Base-by-base conservation (phyloP, 2,888 invertebrate genomes). In the Metallyticus violacea region DNA sequence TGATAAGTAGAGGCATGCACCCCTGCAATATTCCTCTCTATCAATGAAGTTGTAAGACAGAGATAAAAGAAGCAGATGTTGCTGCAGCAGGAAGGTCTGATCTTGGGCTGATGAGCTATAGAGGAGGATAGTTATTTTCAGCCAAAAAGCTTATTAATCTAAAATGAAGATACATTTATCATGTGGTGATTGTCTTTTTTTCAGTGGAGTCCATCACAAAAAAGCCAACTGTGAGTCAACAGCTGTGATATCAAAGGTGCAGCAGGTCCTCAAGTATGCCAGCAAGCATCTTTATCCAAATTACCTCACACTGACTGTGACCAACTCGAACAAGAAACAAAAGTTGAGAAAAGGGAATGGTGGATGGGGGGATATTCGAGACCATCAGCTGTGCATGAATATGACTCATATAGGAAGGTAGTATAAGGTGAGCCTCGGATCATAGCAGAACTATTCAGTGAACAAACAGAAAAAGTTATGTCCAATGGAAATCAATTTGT, bases 311-410 rank as follows among this genome's bases (percentile, higher is more conserved):
- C 91, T 95, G 84, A 94, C 94, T 2, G 94, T 95, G 87, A 94
- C 95, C 15, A 93, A 95, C 7, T 94, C 95, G 0, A 95, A 96
- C 89, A 96, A 96, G 89, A 94, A 95, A 0, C 89, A 90, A 88
- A 96, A 96, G 90, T 92, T 97, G 4, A 94, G 95, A 7, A 97
- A 97, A 91, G 97, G 97, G 0, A 99, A 99, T 91, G 99, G 99
- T 0, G 99, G 99, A 0, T 99, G 99, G 99, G 99, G 98, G 7
- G 99, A 99, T 90, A 89, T 92, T n/a, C 93, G 98, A 88, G 98
- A 98, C 92, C 96, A 96, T 90, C 94, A 95, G 89, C 92, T 98
- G 26, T 98, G 98, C 92, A 92, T 95, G 78, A 95, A 95, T 89
- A 95, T 96, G 94, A 95, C 96, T 6, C 91, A 90, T 87, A 89